Percentiles rank a stretch among this genome's conserved stretches.
Evolutionary conservation across 2,113 vertebrate species (phyloP).

Genomic region (Thinocorus orbignyianus): DNA sequence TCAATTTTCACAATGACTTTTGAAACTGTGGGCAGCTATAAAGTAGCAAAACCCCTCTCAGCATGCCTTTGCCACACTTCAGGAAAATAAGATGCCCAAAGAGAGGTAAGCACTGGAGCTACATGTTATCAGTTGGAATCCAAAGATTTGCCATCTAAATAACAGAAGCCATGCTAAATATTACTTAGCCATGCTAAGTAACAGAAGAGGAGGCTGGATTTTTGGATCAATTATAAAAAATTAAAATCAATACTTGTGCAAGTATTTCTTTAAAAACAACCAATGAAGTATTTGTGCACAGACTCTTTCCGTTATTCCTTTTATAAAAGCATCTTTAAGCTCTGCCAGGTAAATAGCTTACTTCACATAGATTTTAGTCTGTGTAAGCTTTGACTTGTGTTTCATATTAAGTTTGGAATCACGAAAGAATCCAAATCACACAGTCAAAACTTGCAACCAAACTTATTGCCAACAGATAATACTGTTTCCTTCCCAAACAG

Average conservation of each 20-base stretch:
- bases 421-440: not conserved
- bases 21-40: not conserved
- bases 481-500: not conserved
- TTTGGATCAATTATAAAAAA: not conserved
- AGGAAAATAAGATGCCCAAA: not conserved
- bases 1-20: not conserved
- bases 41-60: not conserved
- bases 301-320: not conserved
- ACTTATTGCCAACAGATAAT: not conserved
- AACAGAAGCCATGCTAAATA: not conserved
- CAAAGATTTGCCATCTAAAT: not conserved
- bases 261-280: not conserved
- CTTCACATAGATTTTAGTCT: not conserved
- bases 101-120: not conserved
- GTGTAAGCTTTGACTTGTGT: not conserved
- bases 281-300: not conserved
- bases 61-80: not conserved
- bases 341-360: not conserved
- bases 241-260: not conserved
- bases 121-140: not conserved
- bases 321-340: not conserved
- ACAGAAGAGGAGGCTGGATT: not conserved
- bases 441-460: not conserved
- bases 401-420: slow-evolving; percentile 4
- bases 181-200: not conserved